These are phyloP conservation scores for Eumaeus atala DNA, from an alignment of 1,140 invertebrate species.

Conservation along the genomic window DNA sequence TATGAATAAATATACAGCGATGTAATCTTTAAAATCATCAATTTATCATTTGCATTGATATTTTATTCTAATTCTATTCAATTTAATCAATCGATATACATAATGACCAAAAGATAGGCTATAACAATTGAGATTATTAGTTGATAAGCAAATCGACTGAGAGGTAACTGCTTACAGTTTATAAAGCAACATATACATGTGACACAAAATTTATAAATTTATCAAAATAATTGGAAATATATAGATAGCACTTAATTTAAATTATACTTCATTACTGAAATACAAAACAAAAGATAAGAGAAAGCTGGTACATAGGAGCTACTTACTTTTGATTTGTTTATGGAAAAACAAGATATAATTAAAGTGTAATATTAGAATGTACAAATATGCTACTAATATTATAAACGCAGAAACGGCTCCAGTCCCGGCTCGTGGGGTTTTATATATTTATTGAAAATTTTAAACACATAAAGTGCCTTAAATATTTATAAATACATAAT, in stretches of 20 bases:
- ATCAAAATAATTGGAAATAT: background rate
- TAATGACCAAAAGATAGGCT: constrained; percentile 12
- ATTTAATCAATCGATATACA: constrained; percentile 25
- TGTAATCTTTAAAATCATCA: constrained; percentile 9
- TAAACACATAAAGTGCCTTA: no score
- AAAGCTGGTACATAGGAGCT: no score
- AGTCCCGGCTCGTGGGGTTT: no score
- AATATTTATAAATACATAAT: no score
- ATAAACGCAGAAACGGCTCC: no score
- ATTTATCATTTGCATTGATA: constrained; percentile 14
- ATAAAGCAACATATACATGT: background rate
- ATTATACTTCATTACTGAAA: no score
- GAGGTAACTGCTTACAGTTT: constrained; percentile 8
- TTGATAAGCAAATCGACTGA: constrained; percentile 32
- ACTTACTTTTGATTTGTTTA: no score
- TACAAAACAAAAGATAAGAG: no score
- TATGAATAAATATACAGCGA: background rate
- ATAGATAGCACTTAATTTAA: background rate
- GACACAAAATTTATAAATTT: background rate
- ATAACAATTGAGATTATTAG: constrained; percentile 40
- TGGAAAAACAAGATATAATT: no score
- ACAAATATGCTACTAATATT: no score
- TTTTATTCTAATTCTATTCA: constrained; percentile 17
- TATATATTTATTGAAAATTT: no score
- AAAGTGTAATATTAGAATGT: no score